Evolutionary conservation across 2,113 vertebrate genomes (phyloP), one percentile per base, ranked within the genome.

Genomic region (Xenus cinereus): DNA sequence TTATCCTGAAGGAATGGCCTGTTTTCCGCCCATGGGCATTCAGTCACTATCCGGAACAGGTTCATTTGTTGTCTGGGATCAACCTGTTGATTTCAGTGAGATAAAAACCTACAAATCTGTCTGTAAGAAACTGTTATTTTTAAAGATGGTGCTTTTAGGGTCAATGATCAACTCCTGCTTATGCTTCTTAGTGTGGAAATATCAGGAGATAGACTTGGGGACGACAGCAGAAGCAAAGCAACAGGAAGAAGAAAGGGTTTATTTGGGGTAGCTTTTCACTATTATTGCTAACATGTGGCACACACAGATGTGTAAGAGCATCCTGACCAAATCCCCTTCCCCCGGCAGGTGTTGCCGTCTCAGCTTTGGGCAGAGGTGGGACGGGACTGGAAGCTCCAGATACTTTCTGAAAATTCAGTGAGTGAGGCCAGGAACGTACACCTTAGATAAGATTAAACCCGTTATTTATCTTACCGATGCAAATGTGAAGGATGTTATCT

Each of bases 221-320:
- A 2, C 17, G 39, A 6, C 76, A 51, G 60, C 19, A 50, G 62
- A 17, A 56, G 20, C 15, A 15, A 51, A 51, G 19, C 16, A 33
- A 7, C 9, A 8, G 22, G 28, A 22, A 56, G 69, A 32, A 18
- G 4, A 24, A 28, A 33, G 41, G 41, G 14, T 33, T 68, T 80
- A 26, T 43, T 37, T 46, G 39, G 43, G 54, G 16, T 26, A 8
- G 5, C 5, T 41, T 48, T 48, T 45, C 28, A 20, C 50, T 30
- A 0, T 14, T 14, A 2, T 19, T 28, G 13, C 23, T 69, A 14
- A 69, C 33, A 24, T 2, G 4, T 21, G 37, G 8, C 10, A 20
- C 12, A 1, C 1, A 2, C 50, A 9, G 30, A 6, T 0, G 2
- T 4, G 18, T 33, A 4, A 28, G 43, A 72, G 64, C 77, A 71